Conservation (phyloP, 1,140 invertebrate species). For the Penaeus japonicus region DNA sequence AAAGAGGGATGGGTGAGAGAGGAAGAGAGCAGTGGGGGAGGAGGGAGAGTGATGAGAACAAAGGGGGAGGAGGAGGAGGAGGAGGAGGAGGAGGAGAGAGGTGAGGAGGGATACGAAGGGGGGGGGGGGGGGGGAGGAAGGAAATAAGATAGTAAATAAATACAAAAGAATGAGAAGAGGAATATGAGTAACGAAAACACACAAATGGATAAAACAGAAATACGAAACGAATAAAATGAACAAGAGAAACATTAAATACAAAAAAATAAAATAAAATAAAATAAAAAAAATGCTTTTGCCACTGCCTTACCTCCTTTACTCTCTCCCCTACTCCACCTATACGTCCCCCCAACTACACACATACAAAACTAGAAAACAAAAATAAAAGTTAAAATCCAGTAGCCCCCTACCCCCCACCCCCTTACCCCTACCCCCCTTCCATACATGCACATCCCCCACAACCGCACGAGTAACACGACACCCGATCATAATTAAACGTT, state of each 20-base stretch:
- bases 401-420: no score
- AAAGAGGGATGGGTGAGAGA: not conserved
- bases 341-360: no score
- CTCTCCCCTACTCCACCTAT: no score
- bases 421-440: no score
- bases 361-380: not conserved
- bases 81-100: not conserved
- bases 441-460: no score
- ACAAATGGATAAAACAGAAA: no score
- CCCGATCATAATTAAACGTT: not conserved
- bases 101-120: not conserved
- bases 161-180: no score
- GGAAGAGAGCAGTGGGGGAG: not conserved
- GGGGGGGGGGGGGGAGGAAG: not conserved
- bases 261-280: not conserved
- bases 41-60: not conserved
- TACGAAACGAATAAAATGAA: no score
- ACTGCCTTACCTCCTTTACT: no score
- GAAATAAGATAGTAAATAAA: not conserved
- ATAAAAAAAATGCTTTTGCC: not conserved
- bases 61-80: not conserved
- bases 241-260: no score
- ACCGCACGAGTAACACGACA: not conserved
- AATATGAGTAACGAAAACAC: no score
- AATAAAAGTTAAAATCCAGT: no score